Conservation (phyloP, 2,888 invertebrate species). For the Phymatocera aterrima region DNA sequence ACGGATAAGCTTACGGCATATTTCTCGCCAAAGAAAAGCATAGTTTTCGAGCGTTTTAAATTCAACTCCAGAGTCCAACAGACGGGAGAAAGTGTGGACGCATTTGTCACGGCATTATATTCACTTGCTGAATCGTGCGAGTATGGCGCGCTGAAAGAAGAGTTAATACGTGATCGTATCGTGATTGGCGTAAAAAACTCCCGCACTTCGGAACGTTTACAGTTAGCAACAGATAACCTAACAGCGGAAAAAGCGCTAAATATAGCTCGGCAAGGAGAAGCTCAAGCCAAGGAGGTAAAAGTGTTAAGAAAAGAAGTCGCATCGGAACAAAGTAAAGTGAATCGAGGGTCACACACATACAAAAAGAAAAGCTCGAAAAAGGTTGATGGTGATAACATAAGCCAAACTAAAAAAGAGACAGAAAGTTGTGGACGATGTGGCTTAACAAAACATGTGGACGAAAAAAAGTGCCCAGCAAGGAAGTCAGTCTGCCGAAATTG, state of each 20-base stretch:
- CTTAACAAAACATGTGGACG: neutral
- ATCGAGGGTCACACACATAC: neutral
- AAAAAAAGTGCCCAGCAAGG: neutral
- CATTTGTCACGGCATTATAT: slow-evolving; percentile 53
- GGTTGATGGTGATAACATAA: too few species aligned
- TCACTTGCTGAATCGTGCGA: slow-evolving; percentile 52
- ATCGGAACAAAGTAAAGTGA: neutral
- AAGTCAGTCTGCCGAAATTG: neutral
- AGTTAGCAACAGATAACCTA: slow-evolving; percentile 45
- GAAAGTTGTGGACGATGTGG: neutral
- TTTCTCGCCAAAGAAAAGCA: slow-evolving; percentile 53
- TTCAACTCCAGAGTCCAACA: slow-evolving; percentile 54
- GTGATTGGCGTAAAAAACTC: slow-evolving; percentile 56
- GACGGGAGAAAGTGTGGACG: slow-evolving; percentile 45
- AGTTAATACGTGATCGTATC: slow-evolving; percentile 57
- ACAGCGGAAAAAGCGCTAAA: slow-evolving; percentile 47
- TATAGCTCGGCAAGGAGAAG: slow-evolving; percentile 43
- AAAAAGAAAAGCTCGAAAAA: too few species aligned
- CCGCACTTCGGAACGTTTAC: slow-evolving; percentile 51
- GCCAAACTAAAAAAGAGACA: too few species aligned
- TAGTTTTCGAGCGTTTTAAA: slow-evolving; percentile 53
- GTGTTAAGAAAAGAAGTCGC: neutral
- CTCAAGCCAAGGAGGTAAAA: slow-evolving; percentile 13
- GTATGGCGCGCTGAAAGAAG: slow-evolving; percentile 52
- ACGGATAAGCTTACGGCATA: too few species aligned